Percentiles rank a stretch among this genome's conserved stretches.
Evolutionary conservation across 1,140 invertebrate genomes (phyloP).

Genomic region (Drosophila kurseongensis): DNA sequence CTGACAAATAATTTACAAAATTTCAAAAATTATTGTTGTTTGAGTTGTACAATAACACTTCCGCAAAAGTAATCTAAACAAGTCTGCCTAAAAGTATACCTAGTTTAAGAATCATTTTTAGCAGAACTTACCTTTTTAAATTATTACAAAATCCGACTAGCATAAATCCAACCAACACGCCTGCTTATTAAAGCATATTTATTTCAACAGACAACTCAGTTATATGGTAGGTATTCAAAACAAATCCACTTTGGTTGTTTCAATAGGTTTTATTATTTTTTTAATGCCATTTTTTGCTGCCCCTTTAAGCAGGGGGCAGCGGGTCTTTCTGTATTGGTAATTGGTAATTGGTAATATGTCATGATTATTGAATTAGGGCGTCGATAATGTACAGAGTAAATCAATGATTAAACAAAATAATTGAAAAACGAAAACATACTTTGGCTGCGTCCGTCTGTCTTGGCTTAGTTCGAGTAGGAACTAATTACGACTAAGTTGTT

Average conservation of each 20-base stretch:
- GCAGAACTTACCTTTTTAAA: background rate
- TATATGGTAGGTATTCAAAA: background rate
- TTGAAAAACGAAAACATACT: constrained; percentile 54
- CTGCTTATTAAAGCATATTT: background rate
- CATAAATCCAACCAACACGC: background rate
- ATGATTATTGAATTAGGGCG: constrained; percentile 73
- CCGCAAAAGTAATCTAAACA: too few relatives aligned
- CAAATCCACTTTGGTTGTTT: constrained; percentile 16
- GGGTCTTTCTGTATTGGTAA: constrained; percentile 51
- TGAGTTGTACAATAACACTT: too few relatives aligned
- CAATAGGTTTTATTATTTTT: constrained; percentile 42
- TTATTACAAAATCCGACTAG: background rate
- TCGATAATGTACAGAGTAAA: constrained; percentile 50
- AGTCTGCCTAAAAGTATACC: constrained; percentile 1
- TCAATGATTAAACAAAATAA: constrained; percentile 53
- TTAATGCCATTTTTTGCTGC: constrained; percentile 47
- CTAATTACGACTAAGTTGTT: constrained; percentile 73
- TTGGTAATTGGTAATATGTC: constrained; percentile 49
- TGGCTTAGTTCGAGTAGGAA: constrained; percentile 73
- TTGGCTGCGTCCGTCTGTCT: constrained; percentile 29
- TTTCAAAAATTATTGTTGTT: too few relatives aligned
- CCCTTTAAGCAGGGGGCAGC: constrained; percentile 13
- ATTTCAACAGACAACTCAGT: background rate
- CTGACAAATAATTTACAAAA: too few relatives aligned
- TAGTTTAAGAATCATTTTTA: background rate